Percentiles rank a stretch among this genome's conserved stretches.
These are phyloP conservation scores for Troilus luridus DNA, from an alignment of 2,888 invertebrate species.

Conservation along the genomic window DNA sequence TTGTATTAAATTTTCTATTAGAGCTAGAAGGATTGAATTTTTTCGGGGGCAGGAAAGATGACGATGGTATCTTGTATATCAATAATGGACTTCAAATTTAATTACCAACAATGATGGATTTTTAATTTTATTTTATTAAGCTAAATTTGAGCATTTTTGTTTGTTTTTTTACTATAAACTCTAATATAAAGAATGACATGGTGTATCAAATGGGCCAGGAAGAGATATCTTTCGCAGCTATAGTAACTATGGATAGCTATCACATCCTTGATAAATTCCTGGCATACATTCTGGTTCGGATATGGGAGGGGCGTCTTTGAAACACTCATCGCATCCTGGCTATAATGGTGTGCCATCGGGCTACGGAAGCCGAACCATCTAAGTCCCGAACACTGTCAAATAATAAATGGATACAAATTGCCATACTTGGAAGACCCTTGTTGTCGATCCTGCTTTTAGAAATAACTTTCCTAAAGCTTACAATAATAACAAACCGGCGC, in stretches of 20 bases:
- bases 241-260: not conserved
- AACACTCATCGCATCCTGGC: constrained; percentile 28
- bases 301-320: constrained; percentile 42
- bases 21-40: too few species aligned
- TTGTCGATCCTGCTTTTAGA: not conserved
- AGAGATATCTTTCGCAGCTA: not conserved
- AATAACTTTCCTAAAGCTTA: not conserved
- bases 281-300: constrained; percentile 34
- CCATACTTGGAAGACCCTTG: not conserved
- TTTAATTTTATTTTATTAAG: not conserved
- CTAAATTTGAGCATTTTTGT: too few species aligned
- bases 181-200: too few species aligned
- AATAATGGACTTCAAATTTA: too few species aligned
- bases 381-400: constrained; percentile 2
- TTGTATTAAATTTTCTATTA: too few species aligned
- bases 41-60: too few species aligned
- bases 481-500: too few species aligned
- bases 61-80: too few species aligned
- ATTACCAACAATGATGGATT: too few species aligned
- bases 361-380: not conserved
- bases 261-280: constrained; percentile 23
- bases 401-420: constrained; percentile 43
- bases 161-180: too few species aligned
- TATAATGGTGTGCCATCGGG: constrained; percentile 12
- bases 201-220: not conserved